Evolutionary conservation across 2,113 vertebrate species (phyloP), one percentile per base, ranked within the genome.

Genomic region (Lates calcarifer): DNA sequence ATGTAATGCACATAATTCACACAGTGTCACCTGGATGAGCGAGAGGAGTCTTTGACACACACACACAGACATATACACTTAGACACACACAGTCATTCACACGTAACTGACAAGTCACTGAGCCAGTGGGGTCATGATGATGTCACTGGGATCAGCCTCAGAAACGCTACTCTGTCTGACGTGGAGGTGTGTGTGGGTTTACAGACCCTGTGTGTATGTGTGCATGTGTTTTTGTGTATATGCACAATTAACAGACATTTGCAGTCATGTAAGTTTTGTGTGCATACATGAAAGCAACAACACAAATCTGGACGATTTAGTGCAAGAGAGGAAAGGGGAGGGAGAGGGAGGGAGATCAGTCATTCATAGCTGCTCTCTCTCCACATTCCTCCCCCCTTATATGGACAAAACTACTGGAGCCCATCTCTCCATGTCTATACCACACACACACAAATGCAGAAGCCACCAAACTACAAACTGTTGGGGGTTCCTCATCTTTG

Each of bases 311-410:
- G 58, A 76, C 74, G 63, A 81, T 74, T 78, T 71, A 57, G 35
- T 22, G 15, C 51, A 68, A 74, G 43, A 77, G 31, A 70, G 43
- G 56, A 69, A 26, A 72, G 47, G 45, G 51, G 60, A 43, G 26
- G 64, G 45, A 31, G 67, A 77, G 31, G 65, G 58, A 64, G 41
- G 65, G 74, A 87, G 88, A 90, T 93, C 90, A 87, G 85, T 93
- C 92, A 92, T 90, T 94, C 90, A 93, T 90, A 77, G 89, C 90
- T 80, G 83, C 82, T 76, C 64, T 81, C 82, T 83, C 77, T 84
- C 61, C 80, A 86, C 92, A 95, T 95, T 94, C 95, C 93, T 93
- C 70, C 85, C 88, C 87, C 91, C 95, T 93, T 94, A 95, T 95
- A 95, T 91, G 94, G 95, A 90, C 86, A 94, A 92, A 92, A 93